Evolutionary conservation across 2,113 vertebrate genomes (phyloP).

Genomic region (Ramphastos sulfuratus): DNA sequence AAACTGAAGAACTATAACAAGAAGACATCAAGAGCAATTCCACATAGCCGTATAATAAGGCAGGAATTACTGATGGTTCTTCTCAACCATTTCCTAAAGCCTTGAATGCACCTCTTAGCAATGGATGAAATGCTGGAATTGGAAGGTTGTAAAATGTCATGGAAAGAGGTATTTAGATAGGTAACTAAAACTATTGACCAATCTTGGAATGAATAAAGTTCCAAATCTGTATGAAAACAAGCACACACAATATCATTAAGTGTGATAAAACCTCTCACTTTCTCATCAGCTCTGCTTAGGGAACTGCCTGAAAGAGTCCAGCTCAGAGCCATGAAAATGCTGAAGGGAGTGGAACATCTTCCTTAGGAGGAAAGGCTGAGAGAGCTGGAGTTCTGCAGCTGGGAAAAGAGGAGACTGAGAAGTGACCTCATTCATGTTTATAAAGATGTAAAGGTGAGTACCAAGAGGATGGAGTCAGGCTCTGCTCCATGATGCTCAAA

Average conservation of each 20-base stretch:
- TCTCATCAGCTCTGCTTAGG: not conserved
- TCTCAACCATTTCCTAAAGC: not conserved
- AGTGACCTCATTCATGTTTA: too few relatives aligned
- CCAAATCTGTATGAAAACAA: not conserved
- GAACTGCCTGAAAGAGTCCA: too few relatives aligned
- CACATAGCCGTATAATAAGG: not conserved
- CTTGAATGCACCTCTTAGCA: not conserved
- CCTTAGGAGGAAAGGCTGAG: too few relatives aligned
- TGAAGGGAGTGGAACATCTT: too few relatives aligned
- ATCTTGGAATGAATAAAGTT: not conserved
- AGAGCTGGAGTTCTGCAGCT: too few relatives aligned
- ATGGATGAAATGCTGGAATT: not conserved
- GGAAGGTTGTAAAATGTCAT: not conserved
- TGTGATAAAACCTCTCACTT: not conserved
- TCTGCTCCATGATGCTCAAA: too few relatives aligned
- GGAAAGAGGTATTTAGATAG: not conserved
- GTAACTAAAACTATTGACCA: not conserved
- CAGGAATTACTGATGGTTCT: not conserved
- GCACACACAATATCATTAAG: not conserved
- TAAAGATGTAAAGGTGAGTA: too few relatives aligned
- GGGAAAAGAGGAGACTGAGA: too few relatives aligned
- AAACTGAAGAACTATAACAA: not conserved
- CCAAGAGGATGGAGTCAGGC: too few relatives aligned
- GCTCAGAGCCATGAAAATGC: too few relatives aligned
- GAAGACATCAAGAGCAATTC: not conserved